phyloP scores from a whole-genome alignment of 2,888 invertebrate species.

The Andricus quercusramuli region DNA sequence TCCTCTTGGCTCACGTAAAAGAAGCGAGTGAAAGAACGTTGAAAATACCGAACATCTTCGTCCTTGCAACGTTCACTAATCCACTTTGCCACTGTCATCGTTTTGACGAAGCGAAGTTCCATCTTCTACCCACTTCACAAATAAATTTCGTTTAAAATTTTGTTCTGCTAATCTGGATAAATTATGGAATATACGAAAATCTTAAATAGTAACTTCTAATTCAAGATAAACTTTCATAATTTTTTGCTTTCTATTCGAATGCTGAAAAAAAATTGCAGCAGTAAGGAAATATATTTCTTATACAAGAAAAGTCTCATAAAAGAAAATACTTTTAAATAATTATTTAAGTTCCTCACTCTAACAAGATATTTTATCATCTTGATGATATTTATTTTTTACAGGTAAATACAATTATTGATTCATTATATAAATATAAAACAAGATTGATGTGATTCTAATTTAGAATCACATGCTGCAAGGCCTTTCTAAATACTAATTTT shows the following conservation, averaged over 20 bases:
- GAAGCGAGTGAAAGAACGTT: neutral
- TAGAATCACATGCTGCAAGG: too few relatives aligned
- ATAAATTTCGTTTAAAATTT: neutral
- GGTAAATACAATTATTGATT: too few relatives aligned
- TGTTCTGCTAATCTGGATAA: too few relatives aligned
- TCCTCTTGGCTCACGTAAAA: constrained; percentile 28
- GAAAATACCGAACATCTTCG: neutral
- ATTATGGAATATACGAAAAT: neutral
- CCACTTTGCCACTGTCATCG: constrained; percentile 3
- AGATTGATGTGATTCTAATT: too few relatives aligned
- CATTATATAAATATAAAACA: too few relatives aligned
- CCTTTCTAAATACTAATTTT: too few relatives aligned
- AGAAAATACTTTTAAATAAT: too few relatives aligned
- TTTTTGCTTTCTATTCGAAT: neutral
- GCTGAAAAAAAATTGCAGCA: neutral
- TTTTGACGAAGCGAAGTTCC: neutral
- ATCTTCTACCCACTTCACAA: neutral
- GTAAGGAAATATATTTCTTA: neutral
- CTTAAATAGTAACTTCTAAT: neutral
- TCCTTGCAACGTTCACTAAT: neutral
- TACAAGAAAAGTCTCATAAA: too few relatives aligned
- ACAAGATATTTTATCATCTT: too few relatives aligned
- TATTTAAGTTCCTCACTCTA: too few relatives aligned
- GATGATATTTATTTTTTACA: too few relatives aligned
- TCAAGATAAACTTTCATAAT: neutral